Percentiles rank a stretch among this genome's conserved stretches.
Evolutionary conservation across 1,140 invertebrate genomes (phyloP).

Genomic region (Rhagoletis pomonella): DNA sequence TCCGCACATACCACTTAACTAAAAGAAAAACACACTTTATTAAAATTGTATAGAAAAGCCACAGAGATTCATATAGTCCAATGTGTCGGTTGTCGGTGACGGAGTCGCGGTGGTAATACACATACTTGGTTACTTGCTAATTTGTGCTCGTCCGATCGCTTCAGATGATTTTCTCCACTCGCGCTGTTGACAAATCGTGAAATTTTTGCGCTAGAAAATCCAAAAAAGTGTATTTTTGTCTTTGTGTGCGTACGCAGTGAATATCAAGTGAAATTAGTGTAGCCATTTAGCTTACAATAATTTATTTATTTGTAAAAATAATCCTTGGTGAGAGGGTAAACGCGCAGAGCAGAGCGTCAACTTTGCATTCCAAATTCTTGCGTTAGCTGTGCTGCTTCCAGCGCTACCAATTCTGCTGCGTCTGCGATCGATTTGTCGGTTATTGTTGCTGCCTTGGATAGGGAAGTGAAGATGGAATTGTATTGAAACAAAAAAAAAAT

Average conservation of each 20-base stretch:
- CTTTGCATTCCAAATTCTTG: constrained; percentile 4
- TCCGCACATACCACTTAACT: constrained; percentile 38
- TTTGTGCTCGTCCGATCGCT: constrained; percentile 16
- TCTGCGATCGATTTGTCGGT: background rate
- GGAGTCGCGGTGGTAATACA: constrained; percentile 39
- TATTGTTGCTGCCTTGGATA: background rate
- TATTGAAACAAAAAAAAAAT: background rate
- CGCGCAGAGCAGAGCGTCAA: background rate
- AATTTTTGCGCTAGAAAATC: constrained; percentile 40
- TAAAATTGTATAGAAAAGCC: constrained; percentile 35
- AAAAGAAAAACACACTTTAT: constrained; percentile 42
- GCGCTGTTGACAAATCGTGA: constrained; percentile 25
- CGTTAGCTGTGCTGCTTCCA: too few species aligned
- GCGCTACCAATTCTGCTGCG: too few species aligned
- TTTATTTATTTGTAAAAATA: background rate
- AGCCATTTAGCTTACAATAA: background rate
- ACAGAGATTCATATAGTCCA: constrained; percentile 39
- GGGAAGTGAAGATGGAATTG: background rate
- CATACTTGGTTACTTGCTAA: constrained; percentile 10
- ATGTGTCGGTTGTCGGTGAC: constrained; percentile 16
- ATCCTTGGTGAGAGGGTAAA: background rate
- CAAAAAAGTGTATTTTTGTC: background rate
- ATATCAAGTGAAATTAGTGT: background rate
- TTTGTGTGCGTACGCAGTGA: background rate
- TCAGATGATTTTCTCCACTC: constrained; percentile 39